Evolutionary conservation across 1,140 invertebrate species (phyloP), one percentile per base, ranked within the genome.

Genomic region (Linepithema humile): DNA sequence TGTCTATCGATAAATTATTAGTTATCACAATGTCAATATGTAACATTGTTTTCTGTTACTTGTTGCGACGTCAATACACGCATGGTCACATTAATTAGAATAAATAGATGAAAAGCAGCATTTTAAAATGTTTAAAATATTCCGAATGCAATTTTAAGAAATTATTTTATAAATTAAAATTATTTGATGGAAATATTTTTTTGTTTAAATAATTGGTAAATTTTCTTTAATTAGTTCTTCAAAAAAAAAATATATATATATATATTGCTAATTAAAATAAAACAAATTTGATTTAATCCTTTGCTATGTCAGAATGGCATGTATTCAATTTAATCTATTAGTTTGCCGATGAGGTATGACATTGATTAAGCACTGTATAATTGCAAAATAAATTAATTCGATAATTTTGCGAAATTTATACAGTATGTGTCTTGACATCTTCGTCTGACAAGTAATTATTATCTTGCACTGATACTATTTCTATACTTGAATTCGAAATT

Each of bases 1-100:
- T 53, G 40, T 60, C 59, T 53, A 65, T 60, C 38, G 35, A 43
- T 60, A 74, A 74, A 60, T 73, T 72, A 55, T 55, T 70, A 70
- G 3, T 70, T 50, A 35, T 55, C 57, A 32, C 35, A 72, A 53
- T 9, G 15, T 17, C 26, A 32, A 0, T 17, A n/a, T n/a, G n/a
- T n/a, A n/a, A 32, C 6, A 10, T 40, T 43, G 35, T 57, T 74
- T 40, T 59, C 55, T 55, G 29, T n/a, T 20, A 26, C 65, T 32
- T 50, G 12, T 70, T 60, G 35, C 23, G 29, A 26, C 23, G 15
- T 74, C 23, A 60, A 32, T 59, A 26, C n/a, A 20, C 20, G n/a
- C n/a, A 40, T n/a, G 15, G 10, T 29, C 23, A 17, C 17, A 35
- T 70, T 10, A n/a, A n/a, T n/a, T n/a, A n/a, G n/a, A n/a, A 59